Evolutionary conservation across 2,888 invertebrate species (phyloP), one percentile per base, ranked within the genome.

Genomic region (Lomographa bimaculata): DNA sequence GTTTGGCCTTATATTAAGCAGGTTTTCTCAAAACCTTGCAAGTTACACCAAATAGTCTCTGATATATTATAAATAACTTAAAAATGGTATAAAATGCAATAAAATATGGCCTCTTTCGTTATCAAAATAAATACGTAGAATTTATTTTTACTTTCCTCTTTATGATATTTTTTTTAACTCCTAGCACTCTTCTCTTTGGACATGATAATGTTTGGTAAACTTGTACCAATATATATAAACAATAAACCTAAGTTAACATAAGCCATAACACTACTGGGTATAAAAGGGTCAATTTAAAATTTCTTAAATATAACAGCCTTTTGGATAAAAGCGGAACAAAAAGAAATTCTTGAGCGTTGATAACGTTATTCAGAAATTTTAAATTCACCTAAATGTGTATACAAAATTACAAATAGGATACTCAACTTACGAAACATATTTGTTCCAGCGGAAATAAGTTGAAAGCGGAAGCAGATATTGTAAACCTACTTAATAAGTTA

Each of bases 121-220:
- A 71, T 65, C 61, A 75, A 77, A 80, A 79, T 79, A 83, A 79
- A 83, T 80, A 79, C 65, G 61, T 72, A 71, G 49, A 61, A 39
- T 66, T 64, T 61, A 47, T 53, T 56, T 56, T 54, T 61, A 46
- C 37, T 51, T 48, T 53, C 28, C 40, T 47, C 28, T 28, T 28
- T 60, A 57, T 71, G 71, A 75, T 73, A 76, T 70, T 61, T 41
- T 45, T 46, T 52, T 58, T 65, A 57, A 50, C 55, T 59, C 48
- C 61, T 68, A 69, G 36, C 51, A 51, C 62, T 55, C 60, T 59
- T 72, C 64, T 84, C 86, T 86, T 86, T 86, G 85, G 86, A 86
- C 84, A 79, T 65, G 75, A 72, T 81, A 71, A 60, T 57, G 30
- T 73, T 75, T 77, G 78, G 83, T 75, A 80, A 58, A 46, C 50